Conservation (phyloP, 1,140 invertebrate species). For the Holotrichia oblita region DNA sequence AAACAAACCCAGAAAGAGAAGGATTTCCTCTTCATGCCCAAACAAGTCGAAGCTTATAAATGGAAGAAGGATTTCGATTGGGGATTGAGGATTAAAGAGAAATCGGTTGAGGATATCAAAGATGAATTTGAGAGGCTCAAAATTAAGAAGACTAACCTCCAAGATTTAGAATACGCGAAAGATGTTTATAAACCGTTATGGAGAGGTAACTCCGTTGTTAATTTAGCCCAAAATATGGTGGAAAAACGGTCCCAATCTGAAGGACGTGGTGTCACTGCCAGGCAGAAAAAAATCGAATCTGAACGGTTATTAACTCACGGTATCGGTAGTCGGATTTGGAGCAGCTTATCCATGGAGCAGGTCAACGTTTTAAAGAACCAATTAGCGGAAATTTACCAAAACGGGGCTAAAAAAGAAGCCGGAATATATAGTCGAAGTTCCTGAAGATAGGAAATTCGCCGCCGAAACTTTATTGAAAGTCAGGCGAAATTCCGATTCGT, state of each 20-base stretch:
- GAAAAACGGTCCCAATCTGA: constrained; percentile 61
- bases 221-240: constrained; percentile 75
- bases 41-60: constrained; percentile 73
- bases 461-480: constrained; percentile 48
- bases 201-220: constrained; percentile 81
- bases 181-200: constrained; percentile 83
- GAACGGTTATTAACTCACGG: constrained; percentile 63
- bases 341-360: constrained; percentile 85
- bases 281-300: constrained; percentile 49
- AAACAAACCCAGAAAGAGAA: constrained; percentile 82
- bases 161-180: constrained; percentile 66
- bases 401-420: constrained; percentile 46
- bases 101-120: constrained; percentile 86
- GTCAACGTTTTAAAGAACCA: constrained; percentile 83
- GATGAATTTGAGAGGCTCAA: constrained; percentile 72
- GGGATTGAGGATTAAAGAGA: constrained; percentile 82
- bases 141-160: constrained; percentile 60
- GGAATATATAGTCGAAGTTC: constrained; percentile 36
- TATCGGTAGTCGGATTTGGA: constrained; percentile 71
- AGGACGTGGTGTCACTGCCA: constrained; percentile 48
- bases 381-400: constrained; percentile 79
- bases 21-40: constrained; percentile 82
- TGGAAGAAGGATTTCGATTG: constrained; percentile 80
- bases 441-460: constrained; percentile 39
- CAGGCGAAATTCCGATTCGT: constrained; percentile 55